These are phyloP conservation scores for Drosophila parabipectinata DNA, from an alignment of 1,140 invertebrate genomes.

Conservation along the genomic window DNA sequence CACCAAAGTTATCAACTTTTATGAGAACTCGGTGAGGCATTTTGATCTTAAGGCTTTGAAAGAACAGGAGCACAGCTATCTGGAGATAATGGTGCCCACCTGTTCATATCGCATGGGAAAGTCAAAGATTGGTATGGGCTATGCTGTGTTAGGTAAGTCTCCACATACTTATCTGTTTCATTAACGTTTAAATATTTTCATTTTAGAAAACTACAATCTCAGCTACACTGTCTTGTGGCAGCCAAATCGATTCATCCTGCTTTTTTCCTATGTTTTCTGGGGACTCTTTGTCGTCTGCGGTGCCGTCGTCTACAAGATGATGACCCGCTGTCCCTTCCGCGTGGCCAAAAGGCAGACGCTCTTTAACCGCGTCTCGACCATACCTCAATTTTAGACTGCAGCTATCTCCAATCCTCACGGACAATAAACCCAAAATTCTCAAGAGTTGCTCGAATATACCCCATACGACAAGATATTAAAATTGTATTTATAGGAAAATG, in stretches of 20 bases:
- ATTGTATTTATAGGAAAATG: slow-evolving; percentile 22
- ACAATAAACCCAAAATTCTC: slow-evolving; percentile 47
- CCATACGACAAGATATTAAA: slow-evolving; percentile 14
- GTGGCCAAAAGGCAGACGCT: slow-evolving; percentile 69
- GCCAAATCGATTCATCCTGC: slow-evolving; percentile 73
- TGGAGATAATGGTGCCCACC: slow-evolving; percentile 95
- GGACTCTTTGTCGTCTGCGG: slow-evolving; percentile 64
- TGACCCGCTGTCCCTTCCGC: slow-evolving; percentile 80
- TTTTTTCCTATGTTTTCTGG: slow-evolving; percentile 76
- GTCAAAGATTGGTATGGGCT: slow-evolving; percentile 92
- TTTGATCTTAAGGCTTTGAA: slow-evolving; percentile 82
- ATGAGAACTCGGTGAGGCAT: slow-evolving; percentile 83
- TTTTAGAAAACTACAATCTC: slow-evolving; percentile 74
- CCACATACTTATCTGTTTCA: neutral
- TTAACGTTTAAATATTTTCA: neutral
- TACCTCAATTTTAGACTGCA: slow-evolving; percentile 80
- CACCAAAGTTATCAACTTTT: slow-evolving; percentile 71
- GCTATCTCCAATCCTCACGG: slow-evolving; percentile 18
- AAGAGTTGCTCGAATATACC: slow-evolving; percentile 32
- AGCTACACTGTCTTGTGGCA: slow-evolving; percentile 79
- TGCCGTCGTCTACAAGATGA: slow-evolving; percentile 76
- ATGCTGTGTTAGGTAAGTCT: slow-evolving; percentile 91
- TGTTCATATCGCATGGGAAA: slow-evolving; percentile 98
- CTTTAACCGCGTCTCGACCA: slow-evolving; percentile 64
- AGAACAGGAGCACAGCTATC: slow-evolving; percentile 85